A percentile compares a stretch with the other conserved stretches of the same genome.
These are phyloP conservation scores for Pseudomyrmex gracilis DNA, from an alignment of 1,140 invertebrate genomes.

Conservation along the genomic window DNA sequence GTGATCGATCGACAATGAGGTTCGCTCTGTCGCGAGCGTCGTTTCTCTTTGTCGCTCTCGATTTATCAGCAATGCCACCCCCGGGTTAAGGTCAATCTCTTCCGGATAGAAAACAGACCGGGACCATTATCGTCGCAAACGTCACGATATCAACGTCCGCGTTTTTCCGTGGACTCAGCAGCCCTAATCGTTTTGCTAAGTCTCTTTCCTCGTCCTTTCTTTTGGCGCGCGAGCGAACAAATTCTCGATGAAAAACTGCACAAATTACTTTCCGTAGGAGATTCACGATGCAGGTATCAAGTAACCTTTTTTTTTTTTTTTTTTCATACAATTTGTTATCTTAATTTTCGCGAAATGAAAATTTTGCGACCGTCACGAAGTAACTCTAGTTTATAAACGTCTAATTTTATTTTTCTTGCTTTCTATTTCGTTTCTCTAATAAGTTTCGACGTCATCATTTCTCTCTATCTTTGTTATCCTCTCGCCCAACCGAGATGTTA, in stretches of 20 bases:
- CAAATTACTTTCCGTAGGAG: too few species aligned
- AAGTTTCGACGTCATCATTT: neutral
- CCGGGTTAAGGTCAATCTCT: neutral
- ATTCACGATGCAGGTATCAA: too few species aligned
- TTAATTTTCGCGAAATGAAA: too few species aligned
- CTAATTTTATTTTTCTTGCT: neutral
- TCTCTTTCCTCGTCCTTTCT: too few species aligned
- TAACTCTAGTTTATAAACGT: too few species aligned
- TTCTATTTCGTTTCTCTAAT: neutral
- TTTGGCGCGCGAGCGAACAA: too few species aligned
- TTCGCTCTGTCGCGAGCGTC: neutral
- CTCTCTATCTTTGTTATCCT: neutral
- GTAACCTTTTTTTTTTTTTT: too few species aligned
- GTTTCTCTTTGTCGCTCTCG: neutral
- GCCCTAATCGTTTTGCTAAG: too few species aligned
- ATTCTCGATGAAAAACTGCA: too few species aligned
- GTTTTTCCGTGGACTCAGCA: neutral
- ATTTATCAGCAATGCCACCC: constrained; percentile 22
- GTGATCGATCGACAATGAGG: constrained; percentile 44
- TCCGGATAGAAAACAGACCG: constrained; percentile 7
- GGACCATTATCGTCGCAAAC: neutral
- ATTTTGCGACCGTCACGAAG: too few species aligned
- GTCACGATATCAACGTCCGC: neutral
- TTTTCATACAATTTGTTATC: too few species aligned
- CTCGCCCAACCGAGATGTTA: too few species aligned